phyloP scores from a whole-genome alignment of 2,797 vertebrate genomes.

The Gallinago nigripennis region DNA sequence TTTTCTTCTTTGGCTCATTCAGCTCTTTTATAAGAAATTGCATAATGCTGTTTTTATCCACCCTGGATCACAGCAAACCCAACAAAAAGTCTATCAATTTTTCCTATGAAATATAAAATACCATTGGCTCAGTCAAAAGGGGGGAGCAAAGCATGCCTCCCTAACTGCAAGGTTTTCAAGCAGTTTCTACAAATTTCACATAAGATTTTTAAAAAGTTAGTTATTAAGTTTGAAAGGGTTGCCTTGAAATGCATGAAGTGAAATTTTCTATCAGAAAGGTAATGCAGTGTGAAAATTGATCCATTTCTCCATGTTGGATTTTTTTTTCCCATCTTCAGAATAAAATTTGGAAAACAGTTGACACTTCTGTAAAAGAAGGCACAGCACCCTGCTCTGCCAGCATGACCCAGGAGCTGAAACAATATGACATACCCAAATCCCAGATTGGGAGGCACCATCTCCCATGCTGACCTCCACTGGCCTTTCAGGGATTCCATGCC shows the following conservation, averaged over 20 bases:
- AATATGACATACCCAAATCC: rapidly evolving
- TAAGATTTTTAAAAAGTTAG: neutral
- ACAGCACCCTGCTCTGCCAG: neutral
- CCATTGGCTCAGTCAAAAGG: neutral
- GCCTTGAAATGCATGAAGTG: neutral
- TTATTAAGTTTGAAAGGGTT: rapidly evolving
- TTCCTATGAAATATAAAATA: neutral
- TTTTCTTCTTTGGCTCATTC: neutral
- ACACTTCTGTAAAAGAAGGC: neutral
- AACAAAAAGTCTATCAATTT: neutral
- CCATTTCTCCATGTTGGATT: neutral
- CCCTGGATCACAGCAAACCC: neutral
- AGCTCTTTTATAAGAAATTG: neutral
- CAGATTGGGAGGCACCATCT: neutral
- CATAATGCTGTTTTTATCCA: neutral
- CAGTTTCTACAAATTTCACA: neutral
- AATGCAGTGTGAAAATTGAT: neutral
- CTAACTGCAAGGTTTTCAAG: neutral
- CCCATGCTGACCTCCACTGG: neutral
- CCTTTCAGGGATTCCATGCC: neutral
- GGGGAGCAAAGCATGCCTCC: neutral
- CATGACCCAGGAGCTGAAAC: neutral
- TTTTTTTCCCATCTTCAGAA: neutral
- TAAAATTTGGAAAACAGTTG: neutral
- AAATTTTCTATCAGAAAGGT: neutral